phyloP scores from a whole-genome alignment of 2,797 vertebrate species.

The Myoxocephalus aenaeus region DNA sequence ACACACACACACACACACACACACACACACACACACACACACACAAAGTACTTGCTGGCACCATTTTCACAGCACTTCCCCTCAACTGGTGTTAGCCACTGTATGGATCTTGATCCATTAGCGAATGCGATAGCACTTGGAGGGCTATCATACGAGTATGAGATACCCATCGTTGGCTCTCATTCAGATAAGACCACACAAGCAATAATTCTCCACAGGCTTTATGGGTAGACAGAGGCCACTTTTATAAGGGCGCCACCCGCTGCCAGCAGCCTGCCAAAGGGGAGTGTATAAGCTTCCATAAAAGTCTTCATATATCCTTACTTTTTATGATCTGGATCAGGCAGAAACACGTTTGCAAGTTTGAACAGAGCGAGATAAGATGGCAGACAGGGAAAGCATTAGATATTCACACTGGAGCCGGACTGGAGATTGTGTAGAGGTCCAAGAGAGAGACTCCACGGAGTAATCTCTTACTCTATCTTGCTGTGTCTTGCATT shows the following conservation, averaged over 20 bases:
- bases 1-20: neutral
- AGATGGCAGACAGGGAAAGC: constrained; percentile 26
- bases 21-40: neutral
- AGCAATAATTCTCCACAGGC: constrained; percentile 70
- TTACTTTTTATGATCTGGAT: constrained; percentile 68
- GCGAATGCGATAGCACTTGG: constrained; percentile 52
- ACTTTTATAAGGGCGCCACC: constrained; percentile 67
- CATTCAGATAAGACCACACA: constrained; percentile 62
- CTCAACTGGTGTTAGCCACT: constrained; percentile 28
- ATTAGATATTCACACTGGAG: constrained; percentile 47
- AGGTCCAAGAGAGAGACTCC: constrained; percentile 38
- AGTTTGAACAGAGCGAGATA: constrained; percentile 47
- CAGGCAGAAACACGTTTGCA: constrained; percentile 51
- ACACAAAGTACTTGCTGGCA: neutral
- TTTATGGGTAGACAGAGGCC: constrained; percentile 72
- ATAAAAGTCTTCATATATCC: constrained; percentile 80
- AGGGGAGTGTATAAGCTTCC: constrained; percentile 68
- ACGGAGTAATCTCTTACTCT: constrained; percentile 37
- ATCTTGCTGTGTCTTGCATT: constrained; percentile 29
- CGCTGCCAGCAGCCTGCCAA: constrained; percentile 62
- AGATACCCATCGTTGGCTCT: constrained; percentile 66
- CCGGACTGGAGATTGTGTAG: constrained; percentile 32
- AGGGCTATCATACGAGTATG: constrained; percentile 60
- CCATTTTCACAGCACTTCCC: constrained; percentile 23
- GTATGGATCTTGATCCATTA: constrained; percentile 58